Evolutionary conservation across 2,797 vertebrate genomes (phyloP), one percentile per base, ranked within the genome.

Genomic region (Discoglossus pictus): DNA sequence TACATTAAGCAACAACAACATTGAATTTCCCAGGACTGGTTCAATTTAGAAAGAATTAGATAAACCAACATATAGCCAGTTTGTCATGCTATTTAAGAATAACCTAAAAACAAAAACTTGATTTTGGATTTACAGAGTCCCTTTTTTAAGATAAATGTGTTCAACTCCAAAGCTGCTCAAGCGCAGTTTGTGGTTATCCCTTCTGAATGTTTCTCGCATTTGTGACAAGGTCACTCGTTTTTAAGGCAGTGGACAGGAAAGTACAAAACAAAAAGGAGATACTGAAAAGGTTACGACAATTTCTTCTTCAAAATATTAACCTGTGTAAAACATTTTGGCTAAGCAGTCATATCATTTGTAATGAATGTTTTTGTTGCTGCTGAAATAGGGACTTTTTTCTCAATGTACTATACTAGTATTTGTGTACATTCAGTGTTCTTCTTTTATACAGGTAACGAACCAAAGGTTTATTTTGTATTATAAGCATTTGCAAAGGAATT

Each of bases 401-500:
- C n/a, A n/a, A n/a, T n/a, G n/a, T n/a, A n/a, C n/a, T n/a, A n/a
- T n/a, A n/a, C n/a, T n/a, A n/a, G 27, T 36, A 56, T 43, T 36
- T 1, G 11, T 39, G 47, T 51, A 4, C 12, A 36, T 66, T 13
- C 10, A 60, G 20, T 61, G 39, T 63, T 75, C 73, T 7, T 24
- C n/a, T 72, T 75, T 16, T 69, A 74, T 77, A 2, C 77, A 90
- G 84, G 69, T 82, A 73, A 77, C 77, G 74, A 82, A 65, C 76
- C 87, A 76, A 83, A 64, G 73, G 67, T 83, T 13, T 70, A 55
- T 79, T 27, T 81, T 76, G 78, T 80, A 68, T 61, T 80, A 36
- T 77, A 85, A 81, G 21, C 11, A 71, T 64, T 75, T 78, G 62
- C 72, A n/a, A 81, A 79, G 83, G 84, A 83, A 86, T 86, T 83